Evolutionary conservation across 2,797 vertebrate genomes (phyloP), one percentile per base, ranked within the genome.

Genomic region (Acanthurus leucopareius): DNA sequence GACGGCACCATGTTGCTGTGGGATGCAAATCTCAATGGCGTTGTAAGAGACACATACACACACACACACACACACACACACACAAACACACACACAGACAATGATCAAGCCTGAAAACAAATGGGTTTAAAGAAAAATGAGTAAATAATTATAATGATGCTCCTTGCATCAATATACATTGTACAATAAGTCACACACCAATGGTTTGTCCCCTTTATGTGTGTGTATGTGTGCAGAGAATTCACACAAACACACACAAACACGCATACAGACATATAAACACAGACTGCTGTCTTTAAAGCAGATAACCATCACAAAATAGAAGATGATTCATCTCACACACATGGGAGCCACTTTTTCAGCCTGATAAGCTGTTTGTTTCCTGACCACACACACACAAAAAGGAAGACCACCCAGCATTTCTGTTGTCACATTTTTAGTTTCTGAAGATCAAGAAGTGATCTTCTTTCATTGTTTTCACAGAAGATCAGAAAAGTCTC

Each of bases 1-100:
- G 96, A 96, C 0, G 96, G 96, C 44, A 94, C 95, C 87, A 96
- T 96, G 95, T 85, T 96, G 60, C 91, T 97, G 32, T 96, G 96
- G 95, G 96, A 96, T 65, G 89, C 92, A 82, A 97, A 96, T 86
- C 91, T 94, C 63, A 96, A 96, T 4, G 95, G 96, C 87, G 93
- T 96, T 19, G 96, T 96, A 89, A 91, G 91, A 74, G 17, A 10
- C 0, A 66, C 14, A 42, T 11, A 2, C 35, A 65, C 17, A 53
- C 22, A 15, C 2, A 56, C 22, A 8, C n/a, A 32, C 40, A 28
- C n/a, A n/a, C 15, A 69, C 5, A 16, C 40, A 10, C 22, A 8
- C n/a, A 32, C 40, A 28, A n/a, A n/a, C 15, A 69, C 5, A 16
- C 40, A 10, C 52, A 38, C 7, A 48, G 20, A 9, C 8, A 45